phyloP scores from a whole-genome alignment of 2,888 invertebrate genomes.

The Coenonympha glycerion region DNA sequence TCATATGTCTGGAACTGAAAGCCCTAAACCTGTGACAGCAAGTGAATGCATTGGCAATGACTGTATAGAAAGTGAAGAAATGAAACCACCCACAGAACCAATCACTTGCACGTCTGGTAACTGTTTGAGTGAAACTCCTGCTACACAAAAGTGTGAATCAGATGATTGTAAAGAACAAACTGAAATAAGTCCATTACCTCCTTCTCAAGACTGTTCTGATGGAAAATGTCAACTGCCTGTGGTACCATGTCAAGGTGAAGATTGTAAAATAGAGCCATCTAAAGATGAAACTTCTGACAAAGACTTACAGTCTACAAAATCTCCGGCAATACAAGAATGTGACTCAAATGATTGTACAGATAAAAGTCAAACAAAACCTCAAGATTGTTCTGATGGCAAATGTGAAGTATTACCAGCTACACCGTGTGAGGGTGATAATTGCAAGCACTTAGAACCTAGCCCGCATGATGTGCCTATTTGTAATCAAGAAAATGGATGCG shows the following conservation, averaged over 20 bases:
- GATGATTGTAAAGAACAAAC: constrained; percentile 33
- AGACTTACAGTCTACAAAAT: constrained; percentile 10
- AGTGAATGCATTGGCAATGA: constrained; percentile 51
- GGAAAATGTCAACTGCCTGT: constrained; percentile 25
- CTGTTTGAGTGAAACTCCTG: constrained; percentile 25
- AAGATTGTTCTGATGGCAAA: constrained; percentile 6
- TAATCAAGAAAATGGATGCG: constrained; percentile 35
- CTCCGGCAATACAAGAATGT: constrained; percentile 5
- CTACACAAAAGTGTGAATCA: constrained; percentile 29
- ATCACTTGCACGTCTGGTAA: constrained; percentile 12
- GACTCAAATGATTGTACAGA: constrained; percentile 12
- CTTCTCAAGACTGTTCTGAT: background rate
- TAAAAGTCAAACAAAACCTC: constrained; percentile 14
- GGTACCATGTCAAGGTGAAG: constrained; percentile 33
- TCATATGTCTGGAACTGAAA: constrained; percentile 65
- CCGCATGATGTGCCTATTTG: constrained; percentile 25
- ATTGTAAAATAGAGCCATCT: constrained; percentile 26
- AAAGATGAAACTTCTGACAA: background rate
- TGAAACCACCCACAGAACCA: constrained; percentile 31
- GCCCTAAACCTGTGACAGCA: constrained; percentile 40
- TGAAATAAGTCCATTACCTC: background rate
- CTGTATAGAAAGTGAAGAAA: constrained; percentile 43
- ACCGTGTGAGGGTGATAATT: constrained; percentile 35
- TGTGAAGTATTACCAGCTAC: constrained; percentile 27
- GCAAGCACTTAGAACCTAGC: constrained; percentile 20